phyloP scores from a whole-genome alignment of 2,113 vertebrate genomes.

The Aythya baeri region DNA sequence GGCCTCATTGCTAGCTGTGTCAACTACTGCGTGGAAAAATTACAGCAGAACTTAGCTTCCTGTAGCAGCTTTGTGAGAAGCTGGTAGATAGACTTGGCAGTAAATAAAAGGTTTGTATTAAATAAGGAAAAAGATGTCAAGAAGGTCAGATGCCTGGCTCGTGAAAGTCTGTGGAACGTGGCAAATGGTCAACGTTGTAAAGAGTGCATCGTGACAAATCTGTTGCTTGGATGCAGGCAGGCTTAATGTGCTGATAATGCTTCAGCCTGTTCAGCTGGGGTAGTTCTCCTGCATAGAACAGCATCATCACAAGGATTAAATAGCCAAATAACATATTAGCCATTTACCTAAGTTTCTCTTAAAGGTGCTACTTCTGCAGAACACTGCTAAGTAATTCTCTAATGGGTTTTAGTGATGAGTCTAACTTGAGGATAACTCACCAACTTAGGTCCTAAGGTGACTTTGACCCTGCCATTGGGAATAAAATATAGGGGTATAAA shows the following conservation, averaged over 20 bases:
- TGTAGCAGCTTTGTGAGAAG: background rate
- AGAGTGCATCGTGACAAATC: rapidly evolving
- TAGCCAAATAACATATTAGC: background rate
- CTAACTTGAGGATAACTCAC: background rate
- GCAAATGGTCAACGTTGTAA: background rate
- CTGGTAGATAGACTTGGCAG: background rate
- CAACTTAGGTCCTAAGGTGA: background rate
- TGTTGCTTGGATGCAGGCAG: background rate
- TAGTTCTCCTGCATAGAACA: background rate
- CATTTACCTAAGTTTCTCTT: background rate
- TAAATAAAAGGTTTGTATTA: background rate
- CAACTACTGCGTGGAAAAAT: background rate
- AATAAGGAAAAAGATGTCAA: background rate
- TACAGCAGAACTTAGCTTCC: background rate
- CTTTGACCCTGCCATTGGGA: background rate
- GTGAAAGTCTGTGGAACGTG: background rate
- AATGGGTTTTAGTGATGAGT: background rate
- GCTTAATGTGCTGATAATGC: background rate
- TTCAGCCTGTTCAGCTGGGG: background rate
- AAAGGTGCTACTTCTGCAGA: background rate
- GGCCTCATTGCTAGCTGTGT: background rate
- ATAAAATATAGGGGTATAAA: background rate
- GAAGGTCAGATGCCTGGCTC: background rate
- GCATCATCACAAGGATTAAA: background rate
- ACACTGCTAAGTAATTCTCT: background rate